These are phyloP conservation scores for Melierax canorus DNA, from an alignment of 2,113 vertebrate species.

Conservation along the genomic window DNA sequence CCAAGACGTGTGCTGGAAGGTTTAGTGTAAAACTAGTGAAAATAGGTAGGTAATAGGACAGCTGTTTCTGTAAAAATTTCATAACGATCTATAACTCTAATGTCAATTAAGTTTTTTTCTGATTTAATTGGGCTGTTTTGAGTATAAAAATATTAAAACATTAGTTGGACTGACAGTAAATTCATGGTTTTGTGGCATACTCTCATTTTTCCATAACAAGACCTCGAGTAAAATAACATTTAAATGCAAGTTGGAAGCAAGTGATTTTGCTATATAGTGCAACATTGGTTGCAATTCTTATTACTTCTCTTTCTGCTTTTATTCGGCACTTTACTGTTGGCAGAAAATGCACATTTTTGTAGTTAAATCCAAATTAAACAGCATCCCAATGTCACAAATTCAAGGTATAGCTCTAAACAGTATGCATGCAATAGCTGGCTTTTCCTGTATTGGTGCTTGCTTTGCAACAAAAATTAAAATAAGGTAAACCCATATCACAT, in stretches of 20 bases:
- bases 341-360: background rate
- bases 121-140: background rate
- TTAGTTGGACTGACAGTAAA: background rate
- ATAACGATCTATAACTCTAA: background rate
- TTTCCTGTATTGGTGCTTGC: background rate
- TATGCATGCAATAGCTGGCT: background rate
- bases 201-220: background rate
- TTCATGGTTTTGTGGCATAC: background rate
- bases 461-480: background rate
- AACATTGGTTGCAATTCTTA: background rate
- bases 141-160: background rate
- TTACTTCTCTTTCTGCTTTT: background rate
- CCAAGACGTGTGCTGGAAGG: background rate
- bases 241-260: background rate
- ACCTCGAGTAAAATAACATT: background rate
- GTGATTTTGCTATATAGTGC: background rate
- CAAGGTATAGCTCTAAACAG: background rate
- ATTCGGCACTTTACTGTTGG: background rate
- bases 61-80: rapidly evolving
- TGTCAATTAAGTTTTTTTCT: background rate
- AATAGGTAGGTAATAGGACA: background rate
- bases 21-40: background rate
- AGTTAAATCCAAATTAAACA: background rate
- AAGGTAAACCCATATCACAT: background rate
- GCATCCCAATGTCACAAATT: background rate